Conservation (phyloP, 1,140 invertebrate species). For the Hypothenemus hampei region DNA sequence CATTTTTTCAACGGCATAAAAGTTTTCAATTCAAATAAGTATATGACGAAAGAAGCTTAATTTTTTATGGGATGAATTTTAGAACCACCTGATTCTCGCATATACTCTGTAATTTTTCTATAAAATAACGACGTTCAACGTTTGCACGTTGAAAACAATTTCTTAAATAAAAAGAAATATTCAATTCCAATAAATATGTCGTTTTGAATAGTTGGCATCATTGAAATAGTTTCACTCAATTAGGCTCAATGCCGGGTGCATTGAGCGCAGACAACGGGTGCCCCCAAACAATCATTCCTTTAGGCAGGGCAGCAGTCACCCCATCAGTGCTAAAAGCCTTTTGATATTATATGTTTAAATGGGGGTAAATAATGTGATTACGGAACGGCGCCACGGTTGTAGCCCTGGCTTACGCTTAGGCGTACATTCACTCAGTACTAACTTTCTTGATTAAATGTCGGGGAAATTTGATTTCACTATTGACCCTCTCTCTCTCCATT, state of each 20-base stretch:
- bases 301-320: constrained; percentile 22
- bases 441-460: too few relatives aligned
- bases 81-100: too few relatives aligned
- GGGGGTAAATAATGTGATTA: constrained; percentile 48
- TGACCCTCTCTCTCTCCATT: too few relatives aligned
- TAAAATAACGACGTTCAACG: too few relatives aligned
- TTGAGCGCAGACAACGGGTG: constrained; percentile 29
- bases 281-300: constrained; percentile 34
- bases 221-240: constrained; percentile 36
- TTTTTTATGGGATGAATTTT: too few relatives aligned
- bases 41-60: too few relatives aligned
- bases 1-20: too few relatives aligned
- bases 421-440: too few relatives aligned
- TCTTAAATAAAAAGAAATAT: neutral
- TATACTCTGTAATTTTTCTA: too few relatives aligned
- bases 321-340: constrained; percentile 46
- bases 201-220: constrained; percentile 36
- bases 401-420: constrained; percentile 11
- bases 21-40: neutral
- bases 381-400: constrained; percentile 28
- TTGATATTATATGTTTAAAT: constrained; percentile 48
- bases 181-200: constrained; percentile 31
- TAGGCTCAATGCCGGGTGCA: constrained; percentile 31
- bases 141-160: too few relatives aligned
- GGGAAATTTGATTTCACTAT: too few relatives aligned